Conservation (phyloP, 2,888 invertebrate genomes). For the Melieria crassipennis region DNA sequence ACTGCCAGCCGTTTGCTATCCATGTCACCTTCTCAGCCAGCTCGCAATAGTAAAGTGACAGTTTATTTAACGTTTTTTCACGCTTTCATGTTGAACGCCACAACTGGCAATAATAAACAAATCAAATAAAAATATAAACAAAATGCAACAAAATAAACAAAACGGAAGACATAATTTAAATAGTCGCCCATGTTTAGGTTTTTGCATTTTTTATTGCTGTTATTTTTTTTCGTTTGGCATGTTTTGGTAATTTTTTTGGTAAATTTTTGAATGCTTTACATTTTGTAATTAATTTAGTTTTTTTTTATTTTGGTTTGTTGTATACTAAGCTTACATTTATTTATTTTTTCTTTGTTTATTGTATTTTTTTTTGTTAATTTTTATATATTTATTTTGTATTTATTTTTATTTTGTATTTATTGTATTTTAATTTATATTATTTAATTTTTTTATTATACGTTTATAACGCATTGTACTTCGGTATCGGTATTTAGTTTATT, state of each 20-base stretch:
- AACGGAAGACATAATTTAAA: not conserved
- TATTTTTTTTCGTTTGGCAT: no score
- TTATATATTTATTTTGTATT: not conserved
- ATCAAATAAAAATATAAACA: not conserved
- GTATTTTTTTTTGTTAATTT: not conserved
- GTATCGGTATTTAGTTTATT: no score
- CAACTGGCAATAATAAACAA: not conserved
- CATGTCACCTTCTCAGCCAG: no score
- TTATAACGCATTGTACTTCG: no score
- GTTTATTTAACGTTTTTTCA: not conserved
- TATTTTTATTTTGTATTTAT: not conserved
- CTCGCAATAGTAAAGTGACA: no score
- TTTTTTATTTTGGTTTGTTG: not conserved
- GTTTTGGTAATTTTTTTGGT: no score
- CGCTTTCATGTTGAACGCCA: not conserved
- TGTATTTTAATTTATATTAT: not conserved
- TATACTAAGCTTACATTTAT: not conserved
- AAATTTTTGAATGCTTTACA: not conserved
- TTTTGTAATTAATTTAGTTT: not conserved
- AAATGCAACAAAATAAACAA: not conserved
- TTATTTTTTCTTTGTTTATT: not conserved
- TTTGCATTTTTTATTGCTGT: no score
- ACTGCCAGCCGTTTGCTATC: no score
- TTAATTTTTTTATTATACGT: no score
- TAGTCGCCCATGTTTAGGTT: not conserved